Percentiles rank a stretch among this genome's conserved stretches.
phyloP scores from a whole-genome alignment of 2,113 vertebrate genomes.

The Cochlearius cochlearius region DNA sequence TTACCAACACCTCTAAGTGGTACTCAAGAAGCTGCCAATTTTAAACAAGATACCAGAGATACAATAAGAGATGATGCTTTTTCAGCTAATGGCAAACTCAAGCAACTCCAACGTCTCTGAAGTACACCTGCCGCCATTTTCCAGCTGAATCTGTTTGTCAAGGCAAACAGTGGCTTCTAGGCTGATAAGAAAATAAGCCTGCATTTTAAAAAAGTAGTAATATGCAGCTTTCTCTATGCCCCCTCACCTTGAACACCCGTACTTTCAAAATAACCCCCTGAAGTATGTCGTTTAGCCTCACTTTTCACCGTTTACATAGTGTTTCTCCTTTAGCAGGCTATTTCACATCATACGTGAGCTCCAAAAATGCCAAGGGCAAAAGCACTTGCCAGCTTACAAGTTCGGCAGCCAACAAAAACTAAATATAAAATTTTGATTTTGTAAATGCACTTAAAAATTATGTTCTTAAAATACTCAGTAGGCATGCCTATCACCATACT shows the following conservation, averaged over 20 bases:
- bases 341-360: background rate
- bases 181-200: background rate
- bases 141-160: background rate
- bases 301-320: background rate
- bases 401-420: background rate
- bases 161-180: background rate
- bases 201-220: background rate
- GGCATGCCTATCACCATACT: background rate
- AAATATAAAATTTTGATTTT: background rate
- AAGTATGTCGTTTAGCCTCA: rapidly evolving
- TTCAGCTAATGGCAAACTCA: background rate
- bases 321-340: background rate
- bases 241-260: background rate
- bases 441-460: background rate
- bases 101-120: background rate
- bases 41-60: background rate
- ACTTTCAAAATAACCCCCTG: background rate
- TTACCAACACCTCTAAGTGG: background rate
- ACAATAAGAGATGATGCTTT: background rate
- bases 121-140: background rate
- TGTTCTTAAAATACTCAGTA: background rate
- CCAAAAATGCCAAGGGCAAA: background rate
- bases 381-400: background rate
- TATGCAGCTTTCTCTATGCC: rapidly evolving
- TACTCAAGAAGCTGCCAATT: background rate